Conservation (phyloP, 2,888 invertebrate genomes). For the Anoplius nigerrimus region DNA sequence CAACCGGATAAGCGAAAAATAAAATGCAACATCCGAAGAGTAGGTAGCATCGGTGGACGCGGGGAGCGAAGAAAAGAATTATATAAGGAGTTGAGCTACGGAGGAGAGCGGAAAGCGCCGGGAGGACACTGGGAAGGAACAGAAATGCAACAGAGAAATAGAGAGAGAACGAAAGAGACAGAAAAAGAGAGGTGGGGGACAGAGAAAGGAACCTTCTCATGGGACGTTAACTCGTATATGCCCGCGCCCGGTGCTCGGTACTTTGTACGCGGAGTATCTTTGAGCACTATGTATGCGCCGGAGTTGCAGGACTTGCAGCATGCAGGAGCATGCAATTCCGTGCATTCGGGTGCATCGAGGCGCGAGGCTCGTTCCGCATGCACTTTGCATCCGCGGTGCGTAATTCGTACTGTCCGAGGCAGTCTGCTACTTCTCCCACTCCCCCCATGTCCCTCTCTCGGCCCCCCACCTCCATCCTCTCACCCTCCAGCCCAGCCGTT, state of each 20-base stretch:
- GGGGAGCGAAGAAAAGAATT: too few species aligned
- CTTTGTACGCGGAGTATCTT: constrained; percentile 38
- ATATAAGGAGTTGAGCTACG: too few species aligned
- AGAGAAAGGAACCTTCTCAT: constrained; percentile 35
- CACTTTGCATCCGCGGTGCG: constrained; percentile 66
- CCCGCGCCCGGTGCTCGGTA: constrained; percentile 19
- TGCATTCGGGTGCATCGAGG: constrained; percentile 63
- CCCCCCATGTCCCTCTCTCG: constrained; percentile 30
- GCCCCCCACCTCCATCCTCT: constrained; percentile 24
- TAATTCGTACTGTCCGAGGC: constrained; percentile 62
- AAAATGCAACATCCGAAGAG: too few species aligned
- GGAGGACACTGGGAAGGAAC: not conserved
- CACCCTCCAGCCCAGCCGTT: not conserved
- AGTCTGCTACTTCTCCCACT: constrained; percentile 31
- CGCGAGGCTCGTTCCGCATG: constrained; percentile 66
- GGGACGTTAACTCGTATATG: constrained; percentile 48
- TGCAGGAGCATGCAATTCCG: constrained; percentile 60
- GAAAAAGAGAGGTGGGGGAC: too few species aligned
- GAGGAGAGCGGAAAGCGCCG: not conserved
- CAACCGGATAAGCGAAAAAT: not conserved
- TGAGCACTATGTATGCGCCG: constrained; percentile 25
- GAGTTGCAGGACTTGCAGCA: constrained; percentile 22
- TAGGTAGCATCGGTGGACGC: too few species aligned
- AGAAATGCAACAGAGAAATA: not conserved
- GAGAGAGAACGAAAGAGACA: constrained; percentile 1